phyloP scores from a whole-genome alignment of 1,140 invertebrate genomes.

The Chymomyza costata region DNA sequence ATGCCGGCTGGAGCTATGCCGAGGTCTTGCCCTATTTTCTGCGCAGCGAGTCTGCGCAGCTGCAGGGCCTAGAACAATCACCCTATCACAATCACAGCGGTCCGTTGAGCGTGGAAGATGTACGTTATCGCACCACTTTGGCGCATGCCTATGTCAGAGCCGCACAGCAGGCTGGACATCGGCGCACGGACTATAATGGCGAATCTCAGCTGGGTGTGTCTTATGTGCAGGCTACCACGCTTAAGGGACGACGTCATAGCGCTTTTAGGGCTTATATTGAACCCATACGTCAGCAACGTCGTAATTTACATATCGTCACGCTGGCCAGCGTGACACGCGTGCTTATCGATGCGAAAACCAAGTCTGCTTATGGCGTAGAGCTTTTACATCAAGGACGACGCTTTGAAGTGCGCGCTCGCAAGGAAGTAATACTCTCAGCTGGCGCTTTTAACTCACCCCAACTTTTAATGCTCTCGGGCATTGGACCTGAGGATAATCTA shows the following conservation, averaged over 20 bases:
- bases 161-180: conserved; percentile 78
- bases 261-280: conserved; percentile 79
- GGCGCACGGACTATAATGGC: conserved; percentile 81
- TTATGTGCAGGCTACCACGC: conserved; percentile 81
- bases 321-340: conserved; percentile 80
- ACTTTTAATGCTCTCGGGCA: conserved; percentile 87
- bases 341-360: conserved; percentile 78
- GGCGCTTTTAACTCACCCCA: conserved; percentile 87
- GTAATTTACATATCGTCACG: conserved; percentile 81
- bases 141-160: conserved; percentile 80
- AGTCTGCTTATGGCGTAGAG: conserved; percentile 80
- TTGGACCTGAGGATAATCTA: conserved; percentile 83
- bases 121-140: conserved; percentile 77
- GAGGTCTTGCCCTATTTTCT: conserved; percentile 83
- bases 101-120: conserved; percentile 77
- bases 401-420: conserved; percentile 77
- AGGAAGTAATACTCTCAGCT: conserved; percentile 83
- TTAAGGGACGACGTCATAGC: conserved; percentile 76
- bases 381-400: conserved; percentile 77
- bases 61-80: conserved; percentile 76
- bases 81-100: conserved; percentile 78
- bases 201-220: conserved; percentile 81
- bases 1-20: conserved; percentile 83
- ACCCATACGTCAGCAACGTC: conserved; percentile 77
- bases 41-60: conserved; percentile 79